These are phyloP conservation scores for Ptyas mucosa DNA, from an alignment of 2,113 vertebrate genomes.

Conservation along the genomic window DNA sequence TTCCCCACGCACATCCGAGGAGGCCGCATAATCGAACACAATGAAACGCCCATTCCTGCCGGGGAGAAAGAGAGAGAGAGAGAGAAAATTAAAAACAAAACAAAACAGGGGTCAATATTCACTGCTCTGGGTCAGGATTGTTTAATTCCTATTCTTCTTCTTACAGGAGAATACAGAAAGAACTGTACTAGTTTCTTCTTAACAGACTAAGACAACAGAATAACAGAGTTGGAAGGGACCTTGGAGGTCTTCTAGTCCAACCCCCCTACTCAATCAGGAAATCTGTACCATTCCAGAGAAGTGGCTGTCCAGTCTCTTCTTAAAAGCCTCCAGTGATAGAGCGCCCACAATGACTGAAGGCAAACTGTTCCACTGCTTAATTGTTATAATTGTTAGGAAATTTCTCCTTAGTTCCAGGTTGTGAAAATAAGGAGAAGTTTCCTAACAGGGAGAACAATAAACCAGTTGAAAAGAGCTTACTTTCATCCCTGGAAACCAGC, in stretches of 20 bases:
- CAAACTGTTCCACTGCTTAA: no score
- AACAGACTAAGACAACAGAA: neutral
- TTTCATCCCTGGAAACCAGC: no score
- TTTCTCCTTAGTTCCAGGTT: no score
- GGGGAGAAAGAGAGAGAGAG: neutral
- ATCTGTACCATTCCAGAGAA: neutral
- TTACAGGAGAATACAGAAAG: neutral
- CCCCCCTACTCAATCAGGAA: neutral
- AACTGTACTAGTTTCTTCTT: neutral
- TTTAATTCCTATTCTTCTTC: neutral
- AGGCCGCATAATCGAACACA: constrained; percentile 87
- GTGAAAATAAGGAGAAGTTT: no score
- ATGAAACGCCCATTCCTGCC: constrained; percentile 83
- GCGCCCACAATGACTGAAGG: no score
- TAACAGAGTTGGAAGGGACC: neutral
- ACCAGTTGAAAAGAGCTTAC: no score
- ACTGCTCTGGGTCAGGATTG: neutral
- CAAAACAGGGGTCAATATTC: neutral
- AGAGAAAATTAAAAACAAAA: neutral
- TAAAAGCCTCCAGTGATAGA: no score
- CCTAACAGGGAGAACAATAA: no score
- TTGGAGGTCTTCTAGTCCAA: neutral
- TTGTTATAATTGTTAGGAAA: no score
- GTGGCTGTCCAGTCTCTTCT: no score
- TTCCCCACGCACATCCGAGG: constrained; percentile 81